These are phyloP conservation scores for Deilephila elpenor DNA, from an alignment of 2,888 invertebrate genomes.

Conservation along the genomic window DNA sequence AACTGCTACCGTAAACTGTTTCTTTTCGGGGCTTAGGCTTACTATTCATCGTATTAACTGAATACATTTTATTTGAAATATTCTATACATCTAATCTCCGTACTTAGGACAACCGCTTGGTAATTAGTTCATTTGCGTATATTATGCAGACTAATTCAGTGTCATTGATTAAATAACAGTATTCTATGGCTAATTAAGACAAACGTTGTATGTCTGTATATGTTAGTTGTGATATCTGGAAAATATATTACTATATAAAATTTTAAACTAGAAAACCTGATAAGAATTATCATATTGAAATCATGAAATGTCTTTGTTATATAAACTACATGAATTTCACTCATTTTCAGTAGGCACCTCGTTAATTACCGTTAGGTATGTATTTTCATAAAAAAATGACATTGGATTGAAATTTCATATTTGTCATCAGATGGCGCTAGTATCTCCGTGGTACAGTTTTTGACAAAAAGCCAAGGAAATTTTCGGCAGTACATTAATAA, in stretches of 20 bases:
- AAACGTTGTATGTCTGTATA: background rate
- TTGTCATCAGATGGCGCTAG: conserved; percentile 28
- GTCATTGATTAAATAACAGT: too few species aligned
- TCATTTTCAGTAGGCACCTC: background rate
- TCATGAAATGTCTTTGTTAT: background rate
- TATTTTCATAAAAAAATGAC: conserved; percentile 14
- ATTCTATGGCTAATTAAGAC: background rate
- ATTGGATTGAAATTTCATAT: conserved; percentile 21
- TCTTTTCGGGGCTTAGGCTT: conserved; percentile 42
- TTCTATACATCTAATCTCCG: conserved; percentile 8
- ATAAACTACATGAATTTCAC: background rate
- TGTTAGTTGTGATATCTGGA: too few species aligned
- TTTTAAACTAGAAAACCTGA: too few species aligned
- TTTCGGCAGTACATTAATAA: conserved; percentile 1
- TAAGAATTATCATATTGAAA: too few species aligned
- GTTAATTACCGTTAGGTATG: conserved; percentile 5
- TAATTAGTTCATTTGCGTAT: background rate
- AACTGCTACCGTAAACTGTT: conserved; percentile 50
- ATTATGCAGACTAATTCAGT: too few species aligned
- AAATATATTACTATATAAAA: too few species aligned
- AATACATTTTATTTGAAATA: conserved; percentile 43
- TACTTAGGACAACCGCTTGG: background rate
- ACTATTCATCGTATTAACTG: conserved; percentile 33
- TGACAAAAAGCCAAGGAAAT: conserved; percentile 27
- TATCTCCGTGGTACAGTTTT: conserved; percentile 24